A percentile compares a stretch with the other conserved stretches of the same genome.
Evolutionary conservation across 2,888 invertebrate species (phyloP).

Genomic region (Perizoma flavofasciatum): DNA sequence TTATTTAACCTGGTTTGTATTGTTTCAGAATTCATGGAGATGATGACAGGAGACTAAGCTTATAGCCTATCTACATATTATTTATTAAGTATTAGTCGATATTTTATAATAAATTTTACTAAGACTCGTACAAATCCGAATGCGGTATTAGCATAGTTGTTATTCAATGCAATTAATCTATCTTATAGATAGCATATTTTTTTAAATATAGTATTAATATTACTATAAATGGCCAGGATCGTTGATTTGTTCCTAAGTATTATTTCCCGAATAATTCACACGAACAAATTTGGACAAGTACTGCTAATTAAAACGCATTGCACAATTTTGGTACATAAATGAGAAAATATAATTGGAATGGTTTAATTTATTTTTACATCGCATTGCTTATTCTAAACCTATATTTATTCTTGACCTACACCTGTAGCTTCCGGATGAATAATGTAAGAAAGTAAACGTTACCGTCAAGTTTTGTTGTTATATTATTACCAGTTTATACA

Average conservation of each 20-base stretch:
- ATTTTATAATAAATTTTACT: slow-evolving; percentile 59
- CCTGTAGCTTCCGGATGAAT: no score
- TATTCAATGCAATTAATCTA: slow-evolving; percentile 56
- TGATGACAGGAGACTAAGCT: slow-evolving; percentile 95
- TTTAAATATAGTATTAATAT: slow-evolving; percentile 40
- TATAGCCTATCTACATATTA: slow-evolving; percentile 34
- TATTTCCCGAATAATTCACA: slow-evolving; percentile 77
- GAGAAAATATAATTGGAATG: slow-evolving; percentile 29
- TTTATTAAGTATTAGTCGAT: slow-evolving; percentile 64
- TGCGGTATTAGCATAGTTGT: slow-evolving; percentile 77
- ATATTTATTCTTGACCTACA: no score
- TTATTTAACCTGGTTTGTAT: slow-evolving; percentile 31
- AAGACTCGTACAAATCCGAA: slow-evolving; percentile 75
- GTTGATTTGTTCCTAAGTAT: slow-evolving; percentile 66
- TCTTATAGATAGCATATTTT: slow-evolving; percentile 73
- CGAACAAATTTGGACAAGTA: slow-evolving; percentile 61
- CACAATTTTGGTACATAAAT: slow-evolving; percentile 33
- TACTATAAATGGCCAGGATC: slow-evolving; percentile 47
- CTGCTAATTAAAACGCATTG: slow-evolving; percentile 74
- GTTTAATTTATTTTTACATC: slow-evolving; percentile 8
- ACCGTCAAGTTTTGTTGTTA: slow-evolving; percentile 3
- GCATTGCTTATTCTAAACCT: no score
- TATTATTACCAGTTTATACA: neutral
- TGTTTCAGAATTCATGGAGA: slow-evolving; percentile 95
- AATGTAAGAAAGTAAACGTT: no score